Percentiles rank a stretch among this genome's conserved stretches.
Evolutionary conservation across 2,888 invertebrate genomes (phyloP).

Genomic region (Hoplodrina blanda): DNA sequence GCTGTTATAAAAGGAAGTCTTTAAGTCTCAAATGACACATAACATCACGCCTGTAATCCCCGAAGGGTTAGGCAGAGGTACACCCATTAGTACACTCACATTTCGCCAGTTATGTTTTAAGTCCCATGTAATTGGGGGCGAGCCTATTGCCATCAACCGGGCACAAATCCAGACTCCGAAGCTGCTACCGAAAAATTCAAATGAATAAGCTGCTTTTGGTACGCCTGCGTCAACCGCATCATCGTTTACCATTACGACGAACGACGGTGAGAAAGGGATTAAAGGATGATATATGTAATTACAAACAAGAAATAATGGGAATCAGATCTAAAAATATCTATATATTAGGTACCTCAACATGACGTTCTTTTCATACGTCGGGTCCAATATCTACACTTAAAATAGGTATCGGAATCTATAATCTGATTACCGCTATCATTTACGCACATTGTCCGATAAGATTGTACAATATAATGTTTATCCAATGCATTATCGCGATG

Average conservation of each 20-base stretch:
- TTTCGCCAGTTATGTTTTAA: too few species aligned
- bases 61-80: too few species aligned
- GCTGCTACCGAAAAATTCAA: too few species aligned
- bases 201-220: background rate
- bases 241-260: background rate
- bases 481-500: constrained; percentile 46
- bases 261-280: too few species aligned
- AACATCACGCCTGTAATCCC: too few species aligned
- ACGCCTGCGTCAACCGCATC: background rate
- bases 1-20: too few species aligned
- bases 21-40: too few species aligned
- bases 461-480: constrained; percentile 44
- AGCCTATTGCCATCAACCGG: too few species aligned
- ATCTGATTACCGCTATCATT: constrained; percentile 51
- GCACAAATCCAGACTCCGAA: too few species aligned
- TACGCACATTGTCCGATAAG: constrained; percentile 44
- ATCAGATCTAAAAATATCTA: background rate
- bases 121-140: too few species aligned
- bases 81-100: too few species aligned
- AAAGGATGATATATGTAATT: background rate
- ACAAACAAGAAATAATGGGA: background rate
- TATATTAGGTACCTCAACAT: background rate
- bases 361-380: background rate
- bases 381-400: constrained; percentile 2
- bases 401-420: constrained; percentile 37